Evolutionary conservation across 2,797 vertebrate species (phyloP).

Genomic region (Lepus oiostolus): DNA sequence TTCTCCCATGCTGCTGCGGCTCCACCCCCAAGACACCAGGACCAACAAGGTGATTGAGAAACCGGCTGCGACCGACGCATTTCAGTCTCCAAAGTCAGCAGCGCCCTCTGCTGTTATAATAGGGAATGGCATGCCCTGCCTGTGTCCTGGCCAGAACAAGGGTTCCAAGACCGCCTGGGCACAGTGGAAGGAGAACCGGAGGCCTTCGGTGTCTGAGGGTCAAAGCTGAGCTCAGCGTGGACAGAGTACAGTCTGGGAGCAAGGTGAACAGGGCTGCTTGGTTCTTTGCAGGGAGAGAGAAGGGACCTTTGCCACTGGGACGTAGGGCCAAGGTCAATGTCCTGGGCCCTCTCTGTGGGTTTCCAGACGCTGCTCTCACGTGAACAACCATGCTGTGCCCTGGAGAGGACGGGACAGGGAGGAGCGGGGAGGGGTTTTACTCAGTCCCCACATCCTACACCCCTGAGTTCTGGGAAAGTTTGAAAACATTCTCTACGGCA

Average conservation of each 20-base stretch:
- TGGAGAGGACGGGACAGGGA: neutral
- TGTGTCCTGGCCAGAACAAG: neutral
- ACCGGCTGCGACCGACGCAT: rapidly evolving
- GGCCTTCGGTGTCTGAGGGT: neutral
- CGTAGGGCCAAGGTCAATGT: neutral
- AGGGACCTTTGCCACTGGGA: neutral
- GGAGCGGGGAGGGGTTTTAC: no score
- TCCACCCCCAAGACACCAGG: neutral
- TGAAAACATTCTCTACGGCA: neutral
- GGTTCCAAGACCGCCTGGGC: neutral
- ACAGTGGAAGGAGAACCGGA: neutral
- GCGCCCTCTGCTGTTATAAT: constrained; percentile 75
- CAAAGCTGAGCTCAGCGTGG: neutral
- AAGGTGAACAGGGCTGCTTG: neutral
- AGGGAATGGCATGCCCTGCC: neutral
- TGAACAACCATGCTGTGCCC: neutral
- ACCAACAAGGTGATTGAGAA: neutral
- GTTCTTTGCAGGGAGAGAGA: neutral
- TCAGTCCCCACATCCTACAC: no score
- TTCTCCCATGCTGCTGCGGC: neutral
- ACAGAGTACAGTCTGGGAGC: neutral
- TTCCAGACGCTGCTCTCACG: neutral
- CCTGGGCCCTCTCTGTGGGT: neutral
- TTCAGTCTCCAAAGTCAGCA: constrained; percentile 59
- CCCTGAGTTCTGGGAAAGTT: neutral